Evolutionary conservation across 2,113 vertebrate genomes (phyloP).

Genomic region (Mesembrinibis cayennensis): DNA sequence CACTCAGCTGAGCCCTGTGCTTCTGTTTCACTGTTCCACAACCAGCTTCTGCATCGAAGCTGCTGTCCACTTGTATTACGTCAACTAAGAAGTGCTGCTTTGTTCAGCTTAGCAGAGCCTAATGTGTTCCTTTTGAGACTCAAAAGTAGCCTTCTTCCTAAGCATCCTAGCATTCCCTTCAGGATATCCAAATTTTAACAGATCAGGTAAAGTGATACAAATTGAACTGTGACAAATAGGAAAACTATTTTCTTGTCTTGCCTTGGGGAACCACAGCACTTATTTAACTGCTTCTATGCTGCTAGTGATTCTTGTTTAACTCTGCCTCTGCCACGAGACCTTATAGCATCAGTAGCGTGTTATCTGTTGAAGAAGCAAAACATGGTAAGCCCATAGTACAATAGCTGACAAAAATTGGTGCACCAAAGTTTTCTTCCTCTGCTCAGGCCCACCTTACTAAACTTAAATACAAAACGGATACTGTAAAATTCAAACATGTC

Average conservation of each 20-base stretch:
- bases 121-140: neutral
- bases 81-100: neutral
- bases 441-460: neutral
- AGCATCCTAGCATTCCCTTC: neutral
- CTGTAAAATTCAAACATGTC: neutral
- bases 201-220: neutral
- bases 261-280: neutral
- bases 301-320: neutral
- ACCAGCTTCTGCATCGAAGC: neutral
- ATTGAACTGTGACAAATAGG: neutral
- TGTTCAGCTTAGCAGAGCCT: neutral
- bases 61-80: neutral
- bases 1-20: neutral
- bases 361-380: neutral
- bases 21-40: neutral
- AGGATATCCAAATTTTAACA: neutral
- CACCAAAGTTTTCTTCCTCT: neutral
- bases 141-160: neutral
- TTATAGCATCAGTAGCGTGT: neutral
- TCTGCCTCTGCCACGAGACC: neutral
- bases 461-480: neutral
- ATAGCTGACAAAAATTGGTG: neutral
- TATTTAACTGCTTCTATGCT: neutral
- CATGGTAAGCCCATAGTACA: neutral
- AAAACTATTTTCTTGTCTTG: neutral